A percentile compares a stretch with the other conserved stretches of the same genome.
phyloP scores from a whole-genome alignment of 2,113 vertebrate species.

The Syrmaticus mikado region DNA sequence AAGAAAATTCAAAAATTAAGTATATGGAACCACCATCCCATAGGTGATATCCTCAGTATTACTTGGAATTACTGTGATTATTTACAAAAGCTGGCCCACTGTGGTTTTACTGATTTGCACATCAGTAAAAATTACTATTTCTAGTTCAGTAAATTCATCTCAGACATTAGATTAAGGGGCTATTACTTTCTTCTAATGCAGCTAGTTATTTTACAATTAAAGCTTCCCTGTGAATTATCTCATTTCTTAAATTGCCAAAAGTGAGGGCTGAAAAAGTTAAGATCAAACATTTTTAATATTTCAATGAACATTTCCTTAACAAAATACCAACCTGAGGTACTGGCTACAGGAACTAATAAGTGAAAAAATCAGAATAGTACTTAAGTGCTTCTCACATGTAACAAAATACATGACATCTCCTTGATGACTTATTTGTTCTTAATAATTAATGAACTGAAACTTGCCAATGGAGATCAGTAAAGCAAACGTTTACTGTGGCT shows the following conservation, averaged over 20 bases:
- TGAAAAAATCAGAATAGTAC: not conserved
- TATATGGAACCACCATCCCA: not conserved
- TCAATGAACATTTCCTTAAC: not conserved
- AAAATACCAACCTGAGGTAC: not conserved
- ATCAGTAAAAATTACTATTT: not conserved
- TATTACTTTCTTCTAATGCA: not conserved
- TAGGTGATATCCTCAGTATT: not conserved
- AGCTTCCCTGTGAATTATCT: not conserved
- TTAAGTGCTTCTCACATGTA: not conserved
- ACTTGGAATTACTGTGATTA: not conserved
- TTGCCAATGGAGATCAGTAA: conserved; percentile 12
- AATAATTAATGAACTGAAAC: conserved; percentile 32
- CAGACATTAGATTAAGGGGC: not conserved
- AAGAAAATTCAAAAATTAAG: not conserved
- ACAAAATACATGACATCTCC: not conserved
- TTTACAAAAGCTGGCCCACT: not conserved
- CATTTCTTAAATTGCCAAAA: not conserved
- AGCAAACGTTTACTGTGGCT: not conserved
- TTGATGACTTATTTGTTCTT: conserved; percentile 36
- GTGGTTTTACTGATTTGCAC: not conserved
- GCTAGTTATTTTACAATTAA: not conserved
- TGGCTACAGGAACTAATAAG: not conserved
- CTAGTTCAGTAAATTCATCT: not conserved
- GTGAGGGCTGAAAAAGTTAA: fast-evolving
- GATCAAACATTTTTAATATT: not conserved